These are phyloP conservation scores for Drosophila testacea DNA, from an alignment of 2,888 invertebrate species.

Conservation along the genomic window DNA sequence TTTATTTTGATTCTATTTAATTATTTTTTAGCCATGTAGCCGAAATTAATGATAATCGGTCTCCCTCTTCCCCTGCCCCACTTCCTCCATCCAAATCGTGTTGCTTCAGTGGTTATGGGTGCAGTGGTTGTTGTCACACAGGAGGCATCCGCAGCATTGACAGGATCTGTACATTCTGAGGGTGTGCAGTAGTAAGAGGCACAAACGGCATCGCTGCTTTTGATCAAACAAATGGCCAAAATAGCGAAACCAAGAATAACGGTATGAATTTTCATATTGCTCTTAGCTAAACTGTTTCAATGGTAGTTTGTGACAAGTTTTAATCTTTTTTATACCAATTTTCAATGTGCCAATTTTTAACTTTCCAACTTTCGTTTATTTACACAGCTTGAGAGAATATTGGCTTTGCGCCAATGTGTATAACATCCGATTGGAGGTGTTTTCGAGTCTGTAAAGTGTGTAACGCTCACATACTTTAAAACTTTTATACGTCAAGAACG, in stretches of 20 bases:
- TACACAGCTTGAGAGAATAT: background rate
- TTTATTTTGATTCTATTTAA: too few relatives aligned
- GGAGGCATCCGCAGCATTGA: background rate
- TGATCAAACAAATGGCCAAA: constrained; percentile 5
- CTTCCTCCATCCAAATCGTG: background rate
- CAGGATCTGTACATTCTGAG: background rate
- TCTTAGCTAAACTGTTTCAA: background rate
- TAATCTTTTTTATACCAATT: constrained; percentile 11
- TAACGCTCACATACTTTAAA: too few relatives aligned
- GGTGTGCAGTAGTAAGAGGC: constrained; percentile 12
- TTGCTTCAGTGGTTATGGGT: background rate
- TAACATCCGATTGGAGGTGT: too few relatives aligned
- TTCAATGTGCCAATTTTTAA: background rate
- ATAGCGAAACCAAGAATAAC: constrained; percentile 6
- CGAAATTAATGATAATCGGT: background rate
- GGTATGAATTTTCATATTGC: constrained; percentile 24
- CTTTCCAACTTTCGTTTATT: background rate
- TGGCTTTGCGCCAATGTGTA: too few relatives aligned
- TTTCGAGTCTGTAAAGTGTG: too few relatives aligned
- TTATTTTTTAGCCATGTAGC: background rate
- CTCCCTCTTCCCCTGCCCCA: too few relatives aligned
- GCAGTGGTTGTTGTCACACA: constrained; percentile 3
- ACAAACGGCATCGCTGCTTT: constrained; percentile 10
- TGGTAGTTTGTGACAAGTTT: background rate
- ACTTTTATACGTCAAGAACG: too few relatives aligned